Conservation (phyloP, 2,797 vertebrate genomes). For the Argya squamiceps region DNA sequence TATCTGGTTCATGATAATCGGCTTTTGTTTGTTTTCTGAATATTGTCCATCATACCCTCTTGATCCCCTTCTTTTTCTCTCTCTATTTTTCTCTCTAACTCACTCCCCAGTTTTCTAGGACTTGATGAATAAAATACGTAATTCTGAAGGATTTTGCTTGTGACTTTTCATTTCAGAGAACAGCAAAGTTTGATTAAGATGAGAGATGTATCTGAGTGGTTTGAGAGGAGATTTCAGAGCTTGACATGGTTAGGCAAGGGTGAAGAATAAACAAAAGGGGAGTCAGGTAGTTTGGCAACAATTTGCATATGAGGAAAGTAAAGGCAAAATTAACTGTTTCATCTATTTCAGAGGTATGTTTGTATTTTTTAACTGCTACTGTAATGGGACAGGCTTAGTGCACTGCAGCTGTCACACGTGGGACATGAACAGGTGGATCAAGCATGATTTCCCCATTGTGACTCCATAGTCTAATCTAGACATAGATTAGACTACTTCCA, state of each 20-base stretch:
- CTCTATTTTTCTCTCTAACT: background rate
- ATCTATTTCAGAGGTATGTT: rapidly evolving
- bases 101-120: background rate
- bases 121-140: background rate
- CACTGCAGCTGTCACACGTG: background rate
- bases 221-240: background rate
- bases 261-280: background rate
- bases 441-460: background rate
- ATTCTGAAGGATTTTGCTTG: background rate
- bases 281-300: background rate
- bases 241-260: background rate
- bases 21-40: background rate
- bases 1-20: background rate
- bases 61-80: background rate
- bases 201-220: background rate
- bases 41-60: background rate
- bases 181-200: background rate
- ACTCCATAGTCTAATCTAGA: no score
- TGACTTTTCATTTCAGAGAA: background rate
- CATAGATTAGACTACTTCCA: background rate
- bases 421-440: background rate
- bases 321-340: background rate
- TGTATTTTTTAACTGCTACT: background rate
- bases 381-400: background rate
- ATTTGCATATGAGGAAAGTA: background rate